Percentiles rank a stretch among this genome's conserved stretches.
These are phyloP conservation scores for Linnaemya tessellans DNA, from an alignment of 2,888 invertebrate genomes.

Conservation along the genomic window DNA sequence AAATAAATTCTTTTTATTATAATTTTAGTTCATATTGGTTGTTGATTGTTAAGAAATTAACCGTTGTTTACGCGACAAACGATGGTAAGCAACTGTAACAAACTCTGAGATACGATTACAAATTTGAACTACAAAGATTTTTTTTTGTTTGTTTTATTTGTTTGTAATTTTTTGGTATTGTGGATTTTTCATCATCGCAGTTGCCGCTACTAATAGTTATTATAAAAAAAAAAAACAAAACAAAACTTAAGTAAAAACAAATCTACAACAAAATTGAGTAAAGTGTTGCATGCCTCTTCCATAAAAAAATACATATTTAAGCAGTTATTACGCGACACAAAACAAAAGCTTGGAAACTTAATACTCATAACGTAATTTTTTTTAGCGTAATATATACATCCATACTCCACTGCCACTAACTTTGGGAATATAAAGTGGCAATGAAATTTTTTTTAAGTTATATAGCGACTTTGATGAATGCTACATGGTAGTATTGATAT, in stretches of 20 bases:
- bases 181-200: slow-evolving; percentile 63
- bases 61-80: slow-evolving; percentile 72
- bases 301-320: slow-evolving; percentile 26
- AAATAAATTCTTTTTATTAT: slow-evolving; percentile 6
- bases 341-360: slow-evolving; percentile 55
- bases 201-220: slow-evolving; percentile 71
- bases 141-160: slow-evolving; percentile 19
- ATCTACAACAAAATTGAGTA: slow-evolving; percentile 54
- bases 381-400: slow-evolving; percentile 63
- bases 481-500: too few species aligned
- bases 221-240: slow-evolving; percentile 72
- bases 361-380: slow-evolving; percentile 69
- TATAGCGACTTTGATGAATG: neutral
- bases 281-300: slow-evolving; percentile 70
- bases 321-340: slow-evolving; percentile 69
- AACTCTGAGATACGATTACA: slow-evolving; percentile 70
- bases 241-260: slow-evolving; percentile 60
- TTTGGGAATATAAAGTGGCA: slow-evolving; percentile 8
- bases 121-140: slow-evolving; percentile 70
- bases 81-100: slow-evolving; percentile 72
- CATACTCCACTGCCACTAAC: slow-evolving; percentile 25
- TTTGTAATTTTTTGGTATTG: slow-evolving; percentile 32
- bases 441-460: slow-evolving; percentile 13
- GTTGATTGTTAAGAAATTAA: slow-evolving; percentile 59
- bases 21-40: slow-evolving; percentile 21